Evolutionary conservation across 2,113 vertebrate species (phyloP).

Genomic region (Mesocricetus auratus): DNA sequence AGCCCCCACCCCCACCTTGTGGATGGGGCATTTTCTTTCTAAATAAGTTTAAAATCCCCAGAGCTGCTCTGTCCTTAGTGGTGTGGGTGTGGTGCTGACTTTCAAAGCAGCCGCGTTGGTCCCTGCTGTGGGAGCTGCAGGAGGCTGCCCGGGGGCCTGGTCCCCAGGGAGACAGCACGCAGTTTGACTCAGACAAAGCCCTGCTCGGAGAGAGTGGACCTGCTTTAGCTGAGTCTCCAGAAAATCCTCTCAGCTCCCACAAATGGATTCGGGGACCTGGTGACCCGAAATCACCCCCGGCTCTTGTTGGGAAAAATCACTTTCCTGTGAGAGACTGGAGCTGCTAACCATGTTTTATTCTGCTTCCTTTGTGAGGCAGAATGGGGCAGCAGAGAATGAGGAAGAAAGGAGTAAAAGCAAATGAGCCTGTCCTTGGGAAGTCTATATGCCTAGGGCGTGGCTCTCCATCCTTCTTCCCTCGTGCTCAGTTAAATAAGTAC

Average conservation of each 20-base stretch:
- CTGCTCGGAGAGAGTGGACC: not conserved
- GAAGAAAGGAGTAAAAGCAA: not conserved
- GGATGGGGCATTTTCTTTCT: not conserved
- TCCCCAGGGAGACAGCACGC: rapidly evolving
- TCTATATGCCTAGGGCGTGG: rapidly evolving
- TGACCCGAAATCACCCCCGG: not conserved
- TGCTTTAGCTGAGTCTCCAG: not conserved
- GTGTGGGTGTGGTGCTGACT: not conserved
- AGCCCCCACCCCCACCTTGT: rapidly evolving
- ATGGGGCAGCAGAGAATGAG: not conserved
- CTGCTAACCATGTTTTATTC: rapidly evolving
- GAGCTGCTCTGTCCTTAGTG: not conserved
- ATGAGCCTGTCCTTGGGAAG: not conserved
- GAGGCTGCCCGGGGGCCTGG: not conserved
- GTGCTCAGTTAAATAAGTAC: rapidly evolving
- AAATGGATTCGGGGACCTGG: constrained; percentile 14
- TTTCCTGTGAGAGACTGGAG: not conserved
- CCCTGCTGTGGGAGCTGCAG: not conserved
- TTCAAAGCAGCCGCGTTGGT: not conserved
- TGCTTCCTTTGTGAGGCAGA: not conserved
- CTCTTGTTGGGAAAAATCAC: constrained; percentile 53
- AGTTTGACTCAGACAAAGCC: not conserved
- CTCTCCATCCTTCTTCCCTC: rapidly evolving
- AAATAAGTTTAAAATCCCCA: not conserved
- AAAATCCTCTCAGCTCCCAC: not conserved